phyloP scores from a whole-genome alignment of 2,888 invertebrate species.

The Tillus elongatus region DNA sequence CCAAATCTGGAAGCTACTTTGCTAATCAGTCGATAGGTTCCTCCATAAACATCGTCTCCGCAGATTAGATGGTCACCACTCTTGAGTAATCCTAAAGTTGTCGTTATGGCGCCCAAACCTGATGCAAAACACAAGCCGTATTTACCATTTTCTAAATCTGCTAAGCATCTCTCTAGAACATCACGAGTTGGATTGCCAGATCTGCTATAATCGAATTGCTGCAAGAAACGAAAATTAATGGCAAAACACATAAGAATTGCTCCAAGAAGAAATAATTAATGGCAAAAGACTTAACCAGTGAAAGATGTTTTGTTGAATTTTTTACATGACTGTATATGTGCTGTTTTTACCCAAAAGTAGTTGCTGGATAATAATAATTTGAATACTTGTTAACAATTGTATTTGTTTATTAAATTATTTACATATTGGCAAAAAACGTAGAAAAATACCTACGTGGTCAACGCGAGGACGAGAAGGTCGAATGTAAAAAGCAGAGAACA shows the following conservation, averaged over 20 bases:
- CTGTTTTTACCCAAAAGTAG: too few relatives aligned
- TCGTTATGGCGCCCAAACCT: constrained; percentile 79
- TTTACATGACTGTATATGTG: too few relatives aligned
- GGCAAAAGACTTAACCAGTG: too few relatives aligned
- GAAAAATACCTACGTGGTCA: too few relatives aligned
- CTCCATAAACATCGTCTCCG: constrained; percentile 92
- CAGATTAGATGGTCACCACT: constrained; percentile 84
- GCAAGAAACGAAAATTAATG: constrained; percentile 16
- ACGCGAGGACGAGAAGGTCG: too few relatives aligned
- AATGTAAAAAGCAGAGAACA: too few relatives aligned
- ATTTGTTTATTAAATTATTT: too few relatives aligned
- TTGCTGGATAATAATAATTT: too few relatives aligned
- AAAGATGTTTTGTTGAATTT: too few relatives aligned
- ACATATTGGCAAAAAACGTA: too few relatives aligned
- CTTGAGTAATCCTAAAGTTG: constrained; percentile 64
- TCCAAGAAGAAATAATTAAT: too few relatives aligned
- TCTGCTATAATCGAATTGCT: constrained; percentile 88
- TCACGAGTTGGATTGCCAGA: constrained; percentile 91
- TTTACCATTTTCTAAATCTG: constrained; percentile 82
- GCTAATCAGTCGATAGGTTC: constrained; percentile 66
- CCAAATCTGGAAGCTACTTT: constrained; percentile 53
- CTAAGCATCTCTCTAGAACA: constrained; percentile 80
- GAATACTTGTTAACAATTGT: too few relatives aligned
- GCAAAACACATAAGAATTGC: background rate
- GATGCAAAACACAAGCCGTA: constrained; percentile 78